Conservation (phyloP, 2,888 invertebrate genomes). For the Andrena dorsata region DNA sequence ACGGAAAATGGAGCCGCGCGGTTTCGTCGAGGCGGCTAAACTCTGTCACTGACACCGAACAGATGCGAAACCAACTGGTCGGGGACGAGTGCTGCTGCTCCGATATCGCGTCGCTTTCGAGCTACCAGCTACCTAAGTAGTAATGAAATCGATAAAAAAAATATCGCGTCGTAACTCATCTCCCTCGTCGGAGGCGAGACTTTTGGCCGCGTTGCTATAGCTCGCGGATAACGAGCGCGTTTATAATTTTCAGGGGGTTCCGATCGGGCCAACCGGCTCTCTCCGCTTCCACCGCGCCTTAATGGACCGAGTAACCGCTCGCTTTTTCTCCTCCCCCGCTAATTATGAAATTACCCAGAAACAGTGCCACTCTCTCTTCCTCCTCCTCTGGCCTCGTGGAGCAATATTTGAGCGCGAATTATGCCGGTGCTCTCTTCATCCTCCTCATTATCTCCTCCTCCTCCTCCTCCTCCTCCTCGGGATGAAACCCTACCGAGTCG, state of each 20-base stretch:
- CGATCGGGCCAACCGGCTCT: conserved; percentile 44
- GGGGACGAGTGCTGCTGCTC: background rate
- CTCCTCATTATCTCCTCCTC: conserved; percentile 73
- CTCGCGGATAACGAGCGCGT: conserved; percentile 59
- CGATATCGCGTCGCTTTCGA: background rate
- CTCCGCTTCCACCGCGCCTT: conserved; percentile 46
- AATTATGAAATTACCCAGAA: conserved; percentile 73
- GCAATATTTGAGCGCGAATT: conserved; percentile 75
- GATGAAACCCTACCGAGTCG: conserved; percentile 5
- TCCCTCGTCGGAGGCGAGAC: conserved; percentile 5
- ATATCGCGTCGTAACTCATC: conserved; percentile 40
- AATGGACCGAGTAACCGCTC: conserved; percentile 62
- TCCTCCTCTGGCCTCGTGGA: conserved; percentile 31
- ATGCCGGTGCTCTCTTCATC: conserved; percentile 74
- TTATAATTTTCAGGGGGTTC: conserved; percentile 67
- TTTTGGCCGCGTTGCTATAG: conserved; percentile 7
- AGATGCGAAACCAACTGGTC: background rate
- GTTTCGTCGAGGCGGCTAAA: background rate
- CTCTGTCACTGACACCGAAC: too few relatives aligned
- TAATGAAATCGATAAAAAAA: conserved; percentile 34
- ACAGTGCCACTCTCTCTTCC: conserved; percentile 43
- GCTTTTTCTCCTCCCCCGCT: conserved; percentile 59
- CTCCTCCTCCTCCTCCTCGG: conserved; percentile 34
- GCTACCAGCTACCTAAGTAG: background rate
- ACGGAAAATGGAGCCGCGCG: background rate